Base-by-base conservation (phyloP, 1,140 invertebrate genomes). In the Drosophila guanche region DNA sequence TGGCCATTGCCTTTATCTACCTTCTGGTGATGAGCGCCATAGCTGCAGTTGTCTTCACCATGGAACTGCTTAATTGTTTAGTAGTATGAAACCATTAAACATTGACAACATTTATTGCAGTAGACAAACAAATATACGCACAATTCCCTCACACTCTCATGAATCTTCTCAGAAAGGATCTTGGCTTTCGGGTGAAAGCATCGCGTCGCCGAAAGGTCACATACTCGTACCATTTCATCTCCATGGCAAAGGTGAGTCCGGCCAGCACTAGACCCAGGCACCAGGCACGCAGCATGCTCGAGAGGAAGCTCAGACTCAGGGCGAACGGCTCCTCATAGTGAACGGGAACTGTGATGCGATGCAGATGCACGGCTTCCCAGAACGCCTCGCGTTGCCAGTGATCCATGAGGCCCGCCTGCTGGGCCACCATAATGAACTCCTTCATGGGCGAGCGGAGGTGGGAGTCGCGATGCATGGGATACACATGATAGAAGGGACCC, bases 401-500 rank as follows among this genome's bases (percentile, higher is more conserved):
- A 2, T 57, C 20, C 12, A 61, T 33, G 0, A 90, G 75, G 1
- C 89, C 89, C n/a, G 79, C 71, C 43, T 90, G 80, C 42, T 69
- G 75, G 2, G 76, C 70, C 5, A 80, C 65, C 70, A 90, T 59
- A 0, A 90, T 90, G 43, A 76, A 90, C 12, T 63, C 53, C 37
- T 79, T 74, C n/a, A 86, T 53, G 1, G 81, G 52, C 1, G 58
- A 66, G 14, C 62, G 66, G 3, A 90, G 47, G 50, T 90, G 89
- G 20, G 89, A 89, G 46, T 90, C 89, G 10, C 42, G 2, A 6
- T 83, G 74, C 71, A 90, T 42, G 5, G 89, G 89, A 61, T 55
- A 90, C 2, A 89, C 89, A 53, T 90, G 89, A 22, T 86, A 90
- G 25, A 76, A 90, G 14, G 89, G 89, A 2, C 89, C 89, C 40